Percentiles rank a stretch among this genome's conserved stretches.
These are phyloP conservation scores for Therioaphis trifolii DNA, from an alignment of 2,888 invertebrate genomes.

Conservation along the genomic window DNA sequence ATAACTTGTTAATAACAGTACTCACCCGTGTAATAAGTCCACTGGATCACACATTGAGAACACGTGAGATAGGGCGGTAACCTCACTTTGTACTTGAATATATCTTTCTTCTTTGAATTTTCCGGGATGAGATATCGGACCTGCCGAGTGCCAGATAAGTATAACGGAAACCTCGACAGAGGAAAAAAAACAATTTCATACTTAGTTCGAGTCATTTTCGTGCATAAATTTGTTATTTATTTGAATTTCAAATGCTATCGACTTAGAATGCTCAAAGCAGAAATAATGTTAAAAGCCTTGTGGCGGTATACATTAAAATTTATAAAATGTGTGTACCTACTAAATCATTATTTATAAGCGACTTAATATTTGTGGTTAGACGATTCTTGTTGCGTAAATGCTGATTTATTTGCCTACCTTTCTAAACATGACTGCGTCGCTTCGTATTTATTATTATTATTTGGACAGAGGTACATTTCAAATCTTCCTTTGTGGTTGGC, in stretches of 20 bases:
- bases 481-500: slow-evolving; percentile 91
- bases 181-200: not conserved
- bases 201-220: no score
- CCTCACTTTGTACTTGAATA: slow-evolving; percentile 78
- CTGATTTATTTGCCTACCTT: slow-evolving; percentile 70
- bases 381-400: not conserved
- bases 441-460: slow-evolving; percentile 82
- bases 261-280: no score
- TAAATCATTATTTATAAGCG: not conserved
- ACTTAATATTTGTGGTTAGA: not conserved
- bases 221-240: no score
- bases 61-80: slow-evolving; percentile 87
- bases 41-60: slow-evolving; percentile 90
- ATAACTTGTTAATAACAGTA: not conserved
- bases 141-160: slow-evolving; percentile 79
- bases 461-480: slow-evolving; percentile 86
- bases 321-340: no score
- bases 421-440: slow-evolving; percentile 87
- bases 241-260: no score
- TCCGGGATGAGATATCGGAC: slow-evolving; percentile 79
- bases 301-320: no score
- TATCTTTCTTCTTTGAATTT: slow-evolving; percentile 76
- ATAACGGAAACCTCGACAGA: slow-evolving; percentile 75
- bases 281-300: no score
- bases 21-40: slow-evolving; percentile 88